Evolutionary conservation across 2,797 vertebrate species (phyloP).

Genomic region (Mormyrops boulengeri): DNA sequence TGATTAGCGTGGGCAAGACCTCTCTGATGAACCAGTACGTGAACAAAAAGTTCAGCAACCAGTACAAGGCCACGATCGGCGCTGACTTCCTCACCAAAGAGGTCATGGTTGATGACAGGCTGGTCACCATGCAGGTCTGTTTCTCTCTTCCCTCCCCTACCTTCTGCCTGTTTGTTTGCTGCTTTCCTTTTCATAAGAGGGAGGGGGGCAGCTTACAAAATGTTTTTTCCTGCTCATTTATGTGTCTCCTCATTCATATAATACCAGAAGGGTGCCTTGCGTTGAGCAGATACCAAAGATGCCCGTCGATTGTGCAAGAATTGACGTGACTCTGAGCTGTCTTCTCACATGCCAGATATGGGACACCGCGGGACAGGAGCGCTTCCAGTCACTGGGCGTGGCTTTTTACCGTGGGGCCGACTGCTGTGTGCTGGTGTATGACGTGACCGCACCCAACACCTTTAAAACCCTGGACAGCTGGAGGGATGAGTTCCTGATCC

Average conservation of each 20-base stretch:
- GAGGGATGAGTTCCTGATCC: constrained; percentile 50
- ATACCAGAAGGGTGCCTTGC: background rate
- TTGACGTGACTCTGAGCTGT: background rate
- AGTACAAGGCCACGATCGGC: constrained; percentile 51
- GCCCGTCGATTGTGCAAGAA: background rate
- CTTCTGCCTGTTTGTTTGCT: background rate
- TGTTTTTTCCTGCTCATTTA: too few relatives aligned
- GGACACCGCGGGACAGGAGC: constrained; percentile 49
- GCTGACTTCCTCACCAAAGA: constrained; percentile 51
- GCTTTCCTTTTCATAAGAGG: background rate
- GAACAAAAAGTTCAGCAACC: constrained; percentile 52
- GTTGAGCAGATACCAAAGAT: background rate
- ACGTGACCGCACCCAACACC: constrained; percentile 44
- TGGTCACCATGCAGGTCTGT: constrained; percentile 51
- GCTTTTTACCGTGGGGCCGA: constrained; percentile 47
- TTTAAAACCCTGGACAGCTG: constrained; percentile 50
- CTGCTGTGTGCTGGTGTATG: constrained; percentile 49
- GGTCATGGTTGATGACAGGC: constrained; percentile 48
- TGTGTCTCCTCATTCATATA: background rate
- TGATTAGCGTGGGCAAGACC: constrained; percentile 46
- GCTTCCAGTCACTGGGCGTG: constrained; percentile 48
- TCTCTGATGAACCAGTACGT: constrained; percentile 54
- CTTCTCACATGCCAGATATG: constrained; percentile 35
- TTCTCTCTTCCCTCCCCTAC: background rate
- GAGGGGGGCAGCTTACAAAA: background rate